Base-by-base conservation (phyloP, 2,888 invertebrate species). In the Ormyrus thymus region DNA sequence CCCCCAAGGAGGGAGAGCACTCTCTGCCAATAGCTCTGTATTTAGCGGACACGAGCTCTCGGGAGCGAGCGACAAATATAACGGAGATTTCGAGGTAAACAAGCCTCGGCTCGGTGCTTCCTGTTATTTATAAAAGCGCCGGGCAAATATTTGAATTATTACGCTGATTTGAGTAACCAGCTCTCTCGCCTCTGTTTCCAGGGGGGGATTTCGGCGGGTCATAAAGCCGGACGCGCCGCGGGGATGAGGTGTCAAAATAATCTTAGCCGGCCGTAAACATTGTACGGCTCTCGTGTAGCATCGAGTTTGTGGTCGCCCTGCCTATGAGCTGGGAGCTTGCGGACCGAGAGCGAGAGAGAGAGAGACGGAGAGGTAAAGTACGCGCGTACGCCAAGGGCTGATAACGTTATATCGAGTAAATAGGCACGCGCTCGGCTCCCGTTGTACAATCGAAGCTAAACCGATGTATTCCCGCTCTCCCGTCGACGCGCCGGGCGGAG, bases 331-430 rank as follows among this genome's bases (percentile, higher is more conserved):
- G 29, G 3, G 29, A 4, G 29, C 29, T 29, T 29, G 29, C 29
- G 29, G 29, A 29, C 29, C 29, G 29, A 3, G 29, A 29, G 29
- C n/a, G n/a, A n/a, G n/a, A n/a, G n/a, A n/a, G n/a, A n/a, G n/a
- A n/a, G n/a, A n/a, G n/a, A 29, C 3, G 4, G 29, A 29, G 29
- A 29, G 29, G 29, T 29, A 29, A 29, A 29, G 29, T 29, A 29
- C 29, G 29, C 29, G 29, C 29, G 29, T 4, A 58, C 10, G 70
- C 56, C 15, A 56, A 62, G 10, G 56, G 66, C 45, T 56, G 70
- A 70, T 70, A 76, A 76, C 56, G 76, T 76, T 64, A 61, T 76
- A 64, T 50, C 56, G 70, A 50, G 64, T 58, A 58, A 70, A 76
- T 70, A 51, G 70, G 55, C 65, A 64, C 43, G 64, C 76, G 68